These are phyloP conservation scores for Botia almorhae DNA, from an alignment of 2,797 vertebrate genomes.

Conservation along the genomic window DNA sequence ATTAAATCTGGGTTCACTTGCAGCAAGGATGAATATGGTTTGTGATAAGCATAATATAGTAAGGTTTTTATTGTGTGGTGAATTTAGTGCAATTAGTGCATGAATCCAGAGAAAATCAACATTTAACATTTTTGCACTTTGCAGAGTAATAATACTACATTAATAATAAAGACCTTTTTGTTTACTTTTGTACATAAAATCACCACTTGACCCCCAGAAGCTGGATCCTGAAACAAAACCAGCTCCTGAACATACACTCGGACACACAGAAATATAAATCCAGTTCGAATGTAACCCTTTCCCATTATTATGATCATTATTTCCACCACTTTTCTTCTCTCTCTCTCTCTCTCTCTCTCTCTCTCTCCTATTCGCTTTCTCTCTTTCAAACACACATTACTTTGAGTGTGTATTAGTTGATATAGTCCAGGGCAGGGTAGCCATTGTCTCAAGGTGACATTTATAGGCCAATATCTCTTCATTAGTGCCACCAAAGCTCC, in stretches of 20 bases:
- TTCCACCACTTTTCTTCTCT: constrained; percentile 49
- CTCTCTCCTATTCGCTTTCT: not conserved
- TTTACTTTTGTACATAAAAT: not conserved
- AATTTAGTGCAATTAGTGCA: too few species aligned
- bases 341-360: constrained; percentile 3
- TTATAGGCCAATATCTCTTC: constrained; percentile 87
- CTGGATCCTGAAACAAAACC: not conserved
- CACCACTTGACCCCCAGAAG: not conserved
- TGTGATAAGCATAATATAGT: too few species aligned
- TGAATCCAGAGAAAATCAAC: too few species aligned
- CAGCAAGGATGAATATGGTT: too few species aligned
- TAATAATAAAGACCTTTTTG: too few species aligned
- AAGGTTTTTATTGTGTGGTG: too few species aligned
- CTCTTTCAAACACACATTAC: constrained; percentile 18
- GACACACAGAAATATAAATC: constrained; percentile 21
- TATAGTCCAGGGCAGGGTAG: constrained; percentile 82
- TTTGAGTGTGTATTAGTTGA: constrained; percentile 79
- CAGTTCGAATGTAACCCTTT: constrained; percentile 60
- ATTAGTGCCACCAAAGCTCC: constrained; percentile 89
- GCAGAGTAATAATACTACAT: too few species aligned
- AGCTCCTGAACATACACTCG: constrained; percentile 52
- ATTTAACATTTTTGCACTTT: too few species aligned
- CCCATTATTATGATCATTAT: constrained; percentile 63
- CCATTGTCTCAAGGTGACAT: constrained; percentile 85
- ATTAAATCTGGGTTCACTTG: too few species aligned